Evolutionary conservation across 2,113 vertebrate species (phyloP).

Genomic region (Hemichromis elongatus): DNA sequence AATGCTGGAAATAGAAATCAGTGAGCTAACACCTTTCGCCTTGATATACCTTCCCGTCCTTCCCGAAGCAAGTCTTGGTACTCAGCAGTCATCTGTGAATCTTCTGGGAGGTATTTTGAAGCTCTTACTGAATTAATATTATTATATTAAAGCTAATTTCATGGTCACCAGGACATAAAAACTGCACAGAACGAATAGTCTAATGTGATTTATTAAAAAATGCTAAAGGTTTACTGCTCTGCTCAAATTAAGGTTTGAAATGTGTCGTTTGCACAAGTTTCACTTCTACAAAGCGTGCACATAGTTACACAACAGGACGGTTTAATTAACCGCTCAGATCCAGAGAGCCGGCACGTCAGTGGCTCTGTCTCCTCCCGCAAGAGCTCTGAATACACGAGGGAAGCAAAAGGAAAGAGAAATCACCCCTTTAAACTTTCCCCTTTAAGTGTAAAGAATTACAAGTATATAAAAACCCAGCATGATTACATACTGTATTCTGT

Average conservation of each 20-base stretch:
- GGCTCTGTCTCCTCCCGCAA: background rate
- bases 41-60: background rate
- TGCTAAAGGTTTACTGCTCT: background rate
- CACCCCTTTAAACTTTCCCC: background rate
- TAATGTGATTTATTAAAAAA: background rate
- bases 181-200: background rate
- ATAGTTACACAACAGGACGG: background rate
- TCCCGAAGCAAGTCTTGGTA: background rate
- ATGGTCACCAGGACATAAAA: background rate
- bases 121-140: no score
- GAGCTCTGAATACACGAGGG: background rate
- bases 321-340: background rate
- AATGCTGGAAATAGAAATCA: background rate
- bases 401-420: background rate
- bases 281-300: background rate
- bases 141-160: background rate
- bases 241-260: background rate
- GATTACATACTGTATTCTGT: background rate
- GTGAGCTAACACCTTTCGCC: background rate
- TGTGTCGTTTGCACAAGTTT: background rate
- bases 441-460: background rate
- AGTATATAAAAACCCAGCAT: background rate
- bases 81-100: background rate
- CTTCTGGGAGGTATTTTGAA: background rate
- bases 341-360: background rate